These are phyloP conservation scores for Teleopsis dalmanni DNA, from an alignment of 1,140 invertebrate species.

Conservation along the genomic window DNA sequence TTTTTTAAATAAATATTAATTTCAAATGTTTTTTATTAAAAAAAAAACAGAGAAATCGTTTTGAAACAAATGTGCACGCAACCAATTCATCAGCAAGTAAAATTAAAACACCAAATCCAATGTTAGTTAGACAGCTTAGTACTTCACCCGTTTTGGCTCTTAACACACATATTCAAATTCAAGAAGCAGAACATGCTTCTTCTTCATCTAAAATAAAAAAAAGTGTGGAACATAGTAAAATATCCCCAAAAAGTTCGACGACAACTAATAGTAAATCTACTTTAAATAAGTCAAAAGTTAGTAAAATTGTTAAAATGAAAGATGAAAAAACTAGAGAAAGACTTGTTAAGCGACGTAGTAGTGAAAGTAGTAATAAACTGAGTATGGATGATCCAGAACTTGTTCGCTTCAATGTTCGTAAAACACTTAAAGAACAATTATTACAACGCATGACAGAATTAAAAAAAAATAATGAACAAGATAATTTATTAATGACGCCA, in stretches of 20 bases:
- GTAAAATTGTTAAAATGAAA: no score
- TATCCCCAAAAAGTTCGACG: no score
- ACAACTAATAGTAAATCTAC: no score
- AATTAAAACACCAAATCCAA: no score
- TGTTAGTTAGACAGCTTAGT: no score
- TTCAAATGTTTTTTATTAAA: background rate
- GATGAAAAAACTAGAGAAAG: background rate
- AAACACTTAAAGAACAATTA: constrained; percentile 66
- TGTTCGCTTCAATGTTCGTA: constrained; percentile 70
- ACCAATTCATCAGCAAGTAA: constrained; percentile 9
- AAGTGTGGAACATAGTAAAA: no score
- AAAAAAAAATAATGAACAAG: constrained; percentile 1
- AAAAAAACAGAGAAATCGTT: constrained; percentile 13
- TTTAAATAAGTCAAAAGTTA: no score
- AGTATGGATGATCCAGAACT: constrained; percentile 59
- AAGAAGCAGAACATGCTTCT: no score
- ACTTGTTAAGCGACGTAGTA: background rate
- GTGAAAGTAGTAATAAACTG: no score
- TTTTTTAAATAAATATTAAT: background rate
- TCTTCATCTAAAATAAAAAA: no score
- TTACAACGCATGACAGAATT: constrained; percentile 57
- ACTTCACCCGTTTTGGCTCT: no score
- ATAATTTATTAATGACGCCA: constrained; percentile 26
- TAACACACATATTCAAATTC: no score
- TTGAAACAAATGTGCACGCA: background rate